Evolutionary conservation across 1,140 invertebrate genomes (phyloP), one percentile per base, ranked within the genome.

Genomic region (Subanguina moxae): DNA sequence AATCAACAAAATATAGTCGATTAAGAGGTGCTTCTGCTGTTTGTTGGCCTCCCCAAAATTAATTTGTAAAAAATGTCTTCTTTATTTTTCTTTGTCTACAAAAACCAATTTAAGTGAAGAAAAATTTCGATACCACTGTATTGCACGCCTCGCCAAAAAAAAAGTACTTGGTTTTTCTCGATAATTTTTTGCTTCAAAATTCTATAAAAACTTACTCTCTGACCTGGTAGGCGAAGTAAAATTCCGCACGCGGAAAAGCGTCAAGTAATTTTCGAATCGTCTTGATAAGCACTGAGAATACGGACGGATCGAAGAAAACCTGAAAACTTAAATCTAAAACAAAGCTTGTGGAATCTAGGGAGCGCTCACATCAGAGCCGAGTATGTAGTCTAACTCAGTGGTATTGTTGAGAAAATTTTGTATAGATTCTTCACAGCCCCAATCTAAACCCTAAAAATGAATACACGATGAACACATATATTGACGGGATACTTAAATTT

Each of bases 161-260:
- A n/a, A 15, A 42, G 9, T 23, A 19, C 9, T 13, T 58, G n/a
- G n/a, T n/a, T n/a, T n/a, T n/a, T n/a, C n/a, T n/a, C n/a, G n/a
- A n/a, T n/a, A n/a, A n/a, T n/a, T n/a, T n/a, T n/a, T n/a, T n/a
- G 48, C n/a, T 15, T 7, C 3, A 5, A 52, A 38, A 11, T 38
- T 38, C 32, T 3, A 38, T 7, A 52, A 25, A 52, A 7, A 52
- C 78, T 64, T 57, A 80, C 78, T 80, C 74, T 75, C 78, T 65
- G n/a, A 64, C 67, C 62, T 80, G 78, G 48, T 80, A 80, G 17
- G 74, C 67, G 43, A 80, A 76, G 43, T 62, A 69, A 30, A 79
- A 46, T 57, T 58, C 62, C 1, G 67, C 64, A 3, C 27, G 21
- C 1, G 75, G 77, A 42, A 67, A 81, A 13, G 56, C 45, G 38